Base-by-base conservation (phyloP, 2,888 invertebrate species). In the Conus canariensis region DNA sequence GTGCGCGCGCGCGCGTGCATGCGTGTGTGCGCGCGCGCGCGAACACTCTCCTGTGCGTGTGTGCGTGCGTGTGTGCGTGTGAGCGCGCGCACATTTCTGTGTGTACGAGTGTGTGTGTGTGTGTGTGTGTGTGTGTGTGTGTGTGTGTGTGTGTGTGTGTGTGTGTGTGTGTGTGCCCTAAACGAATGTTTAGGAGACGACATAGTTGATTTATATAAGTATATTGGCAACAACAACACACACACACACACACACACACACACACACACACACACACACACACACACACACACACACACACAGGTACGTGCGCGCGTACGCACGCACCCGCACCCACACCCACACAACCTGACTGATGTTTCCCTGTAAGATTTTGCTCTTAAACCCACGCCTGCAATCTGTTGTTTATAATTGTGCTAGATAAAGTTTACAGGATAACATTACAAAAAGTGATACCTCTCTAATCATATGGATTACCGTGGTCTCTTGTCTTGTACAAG, bases 221-320 rank as follows among this genome's bases (percentile, higher is more conserved):
- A 64, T 19, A 74, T 22, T 45, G 45, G n/a, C 74, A 74, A 10
- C 12, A 16, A 74, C 74, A 74, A 12, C 74, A 74, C 74, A 22
- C 74, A 22, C 74, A 74, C 74, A 22, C 74, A 74, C 74, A 22
- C 74, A 74, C 74, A 22, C 74, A 74, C 74, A 74, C 74, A 22
- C 74, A 74, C 74, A 74, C 74, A 22, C 74, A 74, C 74, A 74
- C 74, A n/a, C n/a, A n/a, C n/a, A n/a, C n/a, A 82, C 82, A 30
- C 82, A 82, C 56, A 30, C 82, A 82, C 82, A 45, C 82, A 25
- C 82, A 45, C 82, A 30, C 82, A 19, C 82, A 30, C 82, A 19
- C 82, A 25, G 9, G 9, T 12, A 30, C 85, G 58, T 58, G 19
- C 85, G 30, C 85, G 19, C 85, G 58, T 58, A 58, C 85, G 30